Evolutionary conservation across 2,888 invertebrate species (phyloP).

Genomic region (Amorpha juglandis): DNA sequence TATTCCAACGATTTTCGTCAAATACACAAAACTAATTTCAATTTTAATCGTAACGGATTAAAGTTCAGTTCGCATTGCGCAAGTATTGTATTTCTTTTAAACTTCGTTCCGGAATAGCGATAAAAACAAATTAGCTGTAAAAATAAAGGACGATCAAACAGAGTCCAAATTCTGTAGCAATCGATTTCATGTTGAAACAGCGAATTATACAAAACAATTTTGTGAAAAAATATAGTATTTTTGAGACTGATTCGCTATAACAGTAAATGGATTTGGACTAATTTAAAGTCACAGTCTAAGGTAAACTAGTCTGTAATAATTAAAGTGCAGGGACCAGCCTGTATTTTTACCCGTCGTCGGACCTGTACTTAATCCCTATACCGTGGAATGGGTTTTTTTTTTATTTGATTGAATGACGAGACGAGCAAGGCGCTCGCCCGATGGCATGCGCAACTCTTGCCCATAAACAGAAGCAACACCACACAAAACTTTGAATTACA

Average conservation of each 20-base stretch:
- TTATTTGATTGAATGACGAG: no score
- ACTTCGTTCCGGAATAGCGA: slow-evolving; percentile 28
- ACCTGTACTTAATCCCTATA: no score
- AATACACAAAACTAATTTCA: slow-evolving; percentile 29
- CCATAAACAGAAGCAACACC: no score
- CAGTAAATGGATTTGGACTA: not conserved
- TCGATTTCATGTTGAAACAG: slow-evolving; percentile 31
- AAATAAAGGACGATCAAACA: slow-evolving; percentile 35
- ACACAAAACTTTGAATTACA: no score
- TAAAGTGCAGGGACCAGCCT: no score
- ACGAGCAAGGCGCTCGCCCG: no score
- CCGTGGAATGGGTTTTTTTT: no score
- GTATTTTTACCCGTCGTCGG: no score
- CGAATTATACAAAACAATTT: slow-evolving; percentile 12
- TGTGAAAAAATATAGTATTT: not conserved
- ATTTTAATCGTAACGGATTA: slow-evolving; percentile 30
- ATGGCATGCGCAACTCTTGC: no score
- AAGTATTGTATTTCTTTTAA: slow-evolving; percentile 26
- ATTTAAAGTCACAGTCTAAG: not conserved
- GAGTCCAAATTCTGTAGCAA: slow-evolving; percentile 29
- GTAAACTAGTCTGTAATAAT: no score
- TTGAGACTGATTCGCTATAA: no score
- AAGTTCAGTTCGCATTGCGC: slow-evolving; percentile 30
- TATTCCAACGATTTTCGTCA: slow-evolving; percentile 33
- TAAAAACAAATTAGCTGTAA: slow-evolving; percentile 42